Evolutionary conservation across 1,140 invertebrate species (phyloP).

Genomic region (Papilio glaucus): DNA sequence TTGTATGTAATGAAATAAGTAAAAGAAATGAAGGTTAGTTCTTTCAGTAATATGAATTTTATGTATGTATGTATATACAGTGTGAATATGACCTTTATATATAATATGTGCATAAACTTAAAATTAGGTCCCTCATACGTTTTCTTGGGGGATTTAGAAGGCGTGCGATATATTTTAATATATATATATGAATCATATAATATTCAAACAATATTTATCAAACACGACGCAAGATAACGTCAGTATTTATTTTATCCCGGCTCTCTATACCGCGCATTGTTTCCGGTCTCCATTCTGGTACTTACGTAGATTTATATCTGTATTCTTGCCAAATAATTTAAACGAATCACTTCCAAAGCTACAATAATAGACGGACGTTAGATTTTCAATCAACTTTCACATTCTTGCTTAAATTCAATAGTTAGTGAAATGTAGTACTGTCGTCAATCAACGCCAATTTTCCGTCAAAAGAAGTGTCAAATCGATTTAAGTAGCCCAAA

Average conservation of each 20-base stretch:
- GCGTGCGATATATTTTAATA: conserved; percentile 1
- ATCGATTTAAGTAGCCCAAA: no score
- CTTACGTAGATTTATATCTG: conserved; percentile 6
- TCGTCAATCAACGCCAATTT: no score
- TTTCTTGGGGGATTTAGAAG: not conserved
- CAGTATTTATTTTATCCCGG: not conserved
- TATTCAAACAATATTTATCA: not conserved
- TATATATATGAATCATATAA: not conserved
- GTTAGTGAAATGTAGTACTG: no score
- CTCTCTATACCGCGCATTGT: not conserved
- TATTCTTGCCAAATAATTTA: conserved; percentile 11
- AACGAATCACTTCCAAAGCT: conserved; percentile 1
- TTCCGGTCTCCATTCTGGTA: not conserved
- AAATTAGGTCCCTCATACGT: not conserved
- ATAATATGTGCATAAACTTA: not conserved
- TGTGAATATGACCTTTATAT: no score
- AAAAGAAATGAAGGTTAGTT: no score
- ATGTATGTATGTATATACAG: no score
- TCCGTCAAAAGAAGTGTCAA: no score
- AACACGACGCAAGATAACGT: not conserved
- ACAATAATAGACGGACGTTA: not conserved
- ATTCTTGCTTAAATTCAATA: no score
- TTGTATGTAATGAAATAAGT: no score
- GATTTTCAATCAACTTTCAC: no score
- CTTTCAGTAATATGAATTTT: no score